These are phyloP conservation scores for Pyrgus malvae DNA, from an alignment of 2,888 invertebrate genomes.

Conservation along the genomic window DNA sequence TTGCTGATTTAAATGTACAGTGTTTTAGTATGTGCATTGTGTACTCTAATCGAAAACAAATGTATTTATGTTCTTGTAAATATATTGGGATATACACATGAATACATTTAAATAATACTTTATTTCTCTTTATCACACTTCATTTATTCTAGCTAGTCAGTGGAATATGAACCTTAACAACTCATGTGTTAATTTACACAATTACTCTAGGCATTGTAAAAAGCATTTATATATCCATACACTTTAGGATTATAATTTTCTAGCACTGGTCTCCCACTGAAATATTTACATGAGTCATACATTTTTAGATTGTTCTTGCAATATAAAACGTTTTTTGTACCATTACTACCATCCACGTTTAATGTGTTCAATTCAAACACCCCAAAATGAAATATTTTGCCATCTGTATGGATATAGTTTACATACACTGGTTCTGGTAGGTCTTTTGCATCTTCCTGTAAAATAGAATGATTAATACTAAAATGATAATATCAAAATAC, in stretches of 20 bases:
- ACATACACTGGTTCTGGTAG: slow-evolving; percentile 90
- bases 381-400: slow-evolving; percentile 89
- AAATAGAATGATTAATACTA: slow-evolving; percentile 30
- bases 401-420: slow-evolving; percentile 92
- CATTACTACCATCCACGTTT: slow-evolving; percentile 81
- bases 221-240: slow-evolving; percentile 88
- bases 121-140: slow-evolving; percentile 39
- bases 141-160: slow-evolving; percentile 33
- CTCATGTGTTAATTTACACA: slow-evolving; percentile 29
- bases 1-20: slow-evolving; percentile 73
- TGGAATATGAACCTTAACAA: slow-evolving; percentile 15
- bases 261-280: slow-evolving; percentile 84
- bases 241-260: slow-evolving; percentile 90
- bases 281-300: slow-evolving; percentile 85
- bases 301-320: slow-evolving; percentile 83
- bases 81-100: slow-evolving; percentile 77
- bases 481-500: not conserved
- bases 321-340: slow-evolving; percentile 91
- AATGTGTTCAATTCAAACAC: slow-evolving; percentile 92
- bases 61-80: slow-evolving; percentile 81
- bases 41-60: slow-evolving; percentile 70
- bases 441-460: slow-evolving; percentile 82
- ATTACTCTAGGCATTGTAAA: slow-evolving; percentile 85
- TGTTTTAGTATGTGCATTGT: slow-evolving; percentile 74
- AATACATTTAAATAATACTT: slow-evolving; percentile 67